Evolutionary conservation across 2,888 invertebrate genomes (phyloP).

Genomic region (Gastrophysa polygoni): DNA sequence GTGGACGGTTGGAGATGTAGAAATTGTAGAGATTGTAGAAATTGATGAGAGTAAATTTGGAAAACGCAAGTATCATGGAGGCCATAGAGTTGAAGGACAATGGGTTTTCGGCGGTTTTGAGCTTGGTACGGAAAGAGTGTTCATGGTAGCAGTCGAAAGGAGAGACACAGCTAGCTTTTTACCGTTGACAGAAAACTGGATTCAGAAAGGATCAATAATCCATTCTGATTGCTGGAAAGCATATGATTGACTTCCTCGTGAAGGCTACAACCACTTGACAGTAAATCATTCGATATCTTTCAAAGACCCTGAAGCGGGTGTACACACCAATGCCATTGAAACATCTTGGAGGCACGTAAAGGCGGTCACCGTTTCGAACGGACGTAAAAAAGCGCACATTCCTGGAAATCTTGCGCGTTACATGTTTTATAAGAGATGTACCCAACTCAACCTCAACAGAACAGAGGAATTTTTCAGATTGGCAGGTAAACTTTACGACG

Average conservation of each 20-base stretch:
- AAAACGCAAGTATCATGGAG: neutral
- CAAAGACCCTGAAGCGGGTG: neutral
- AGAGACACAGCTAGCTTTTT: slow-evolving; percentile 2
- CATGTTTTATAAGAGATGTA: neutral
- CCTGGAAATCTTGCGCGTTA: too few relatives aligned
- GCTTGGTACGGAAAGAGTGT: neutral
- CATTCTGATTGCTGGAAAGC: neutral
- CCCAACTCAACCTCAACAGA: neutral
- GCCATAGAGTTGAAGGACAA: neutral
- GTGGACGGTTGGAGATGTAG: neutral
- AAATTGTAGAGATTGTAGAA: neutral
- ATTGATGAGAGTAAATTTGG: too few relatives aligned
- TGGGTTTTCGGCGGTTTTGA: slow-evolving; percentile 3
- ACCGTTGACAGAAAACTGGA: neutral
- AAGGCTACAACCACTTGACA: slow-evolving; percentile 4
- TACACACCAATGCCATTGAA: neutral
- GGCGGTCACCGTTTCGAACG: neutral
- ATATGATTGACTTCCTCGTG: neutral
- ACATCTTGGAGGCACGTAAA: neutral
- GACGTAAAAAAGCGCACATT: too few relatives aligned
- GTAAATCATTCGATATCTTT: neutral
- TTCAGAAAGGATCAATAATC: neutral
- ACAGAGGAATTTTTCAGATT: neutral
- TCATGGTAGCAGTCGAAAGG: slow-evolving; percentile 2
- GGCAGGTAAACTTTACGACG: neutral